Conservation (phyloP, 1,140 invertebrate species). For the Lasaia peninsularis region DNA sequence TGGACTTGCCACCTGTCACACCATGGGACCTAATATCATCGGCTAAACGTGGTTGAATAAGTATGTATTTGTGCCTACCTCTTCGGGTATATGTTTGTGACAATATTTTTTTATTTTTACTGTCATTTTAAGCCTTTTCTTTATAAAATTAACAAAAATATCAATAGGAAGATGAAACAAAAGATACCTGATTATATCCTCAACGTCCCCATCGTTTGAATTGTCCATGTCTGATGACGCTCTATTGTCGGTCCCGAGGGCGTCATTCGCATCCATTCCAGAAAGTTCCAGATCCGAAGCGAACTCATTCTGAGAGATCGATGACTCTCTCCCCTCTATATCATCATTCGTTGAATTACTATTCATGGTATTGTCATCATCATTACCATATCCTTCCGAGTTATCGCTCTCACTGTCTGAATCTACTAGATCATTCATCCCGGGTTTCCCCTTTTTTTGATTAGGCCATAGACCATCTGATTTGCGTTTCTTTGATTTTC, state of each 20-base stretch:
- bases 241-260: constrained; percentile 69
- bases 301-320: constrained; percentile 80
- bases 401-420: constrained; percentile 83
- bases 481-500: constrained; percentile 70
- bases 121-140: background rate
- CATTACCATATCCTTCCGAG: constrained; percentile 77
- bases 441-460: constrained; percentile 65
- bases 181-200: constrained; percentile 78
- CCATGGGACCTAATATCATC: too few species aligned
- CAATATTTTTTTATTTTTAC: too few species aligned
- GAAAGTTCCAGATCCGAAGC: constrained; percentile 81
- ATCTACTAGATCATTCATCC: constrained; percentile 68
- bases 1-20: too few species aligned
- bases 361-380: constrained; percentile 71
- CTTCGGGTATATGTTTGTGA: too few species aligned
- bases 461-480: constrained; percentile 54
- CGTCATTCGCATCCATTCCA: constrained; percentile 79
- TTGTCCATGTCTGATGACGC: constrained; percentile 80
- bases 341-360: constrained; percentile 76
- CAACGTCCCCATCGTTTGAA: constrained; percentile 78
- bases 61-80: too few species aligned
- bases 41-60: too few species aligned
- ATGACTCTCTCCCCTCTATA: constrained; percentile 65
- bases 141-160: background rate
- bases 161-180: background rate